Base-by-base conservation (phyloP, 2,888 invertebrate species). In the Volucella inanis region DNA sequence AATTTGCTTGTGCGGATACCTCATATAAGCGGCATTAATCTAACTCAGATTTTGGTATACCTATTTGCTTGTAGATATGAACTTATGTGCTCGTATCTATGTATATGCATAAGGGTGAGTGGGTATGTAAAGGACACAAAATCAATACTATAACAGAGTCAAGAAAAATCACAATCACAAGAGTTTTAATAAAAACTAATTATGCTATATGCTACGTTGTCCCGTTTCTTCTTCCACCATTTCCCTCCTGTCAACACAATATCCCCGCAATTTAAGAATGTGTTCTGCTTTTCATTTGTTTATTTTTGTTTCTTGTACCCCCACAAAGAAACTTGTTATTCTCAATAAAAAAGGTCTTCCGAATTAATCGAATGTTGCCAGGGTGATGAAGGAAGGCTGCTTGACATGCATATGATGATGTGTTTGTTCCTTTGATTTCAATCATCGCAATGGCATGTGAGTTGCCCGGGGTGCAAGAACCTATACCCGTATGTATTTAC, bases 151-250 rank as follows among this genome's bases (percentile, higher is more conserved):
- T 45, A 65, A 49, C 59, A 54, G 54, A 61, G 43, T 41, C 62
- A 50, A 43, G 54, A 67, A 72, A 85, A 80, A 76, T 81, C 76
- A 67, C 68, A 61, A 71, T 81, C 76, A 67, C 68, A 61, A 71
- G 81, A 81, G 72, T 76, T 85, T 85, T 68, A 80, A 77, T 85
- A 81, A 85, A 84, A 85, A 68, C 62, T 47, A 77, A 85, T 76
- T 76, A 22, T 22, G 18, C 3, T 22, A 2, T 22, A 22, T 18
- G 18, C 18, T 57, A 79, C 64, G 59, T 83, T 71, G 70, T 65
- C 61, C 54, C 61, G 71, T n/a, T 72, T 57, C 64, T 39, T 41
- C 62, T 31, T 6, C 45, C 43, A 45, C 3, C 6, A 12, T 45
- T 45, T 22, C 18, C 12, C 38, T 45, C n/a, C 14, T 22, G 22